Evolutionary conservation across 1,140 invertebrate genomes (phyloP).

Genomic region (Drosophila parvula): DNA sequence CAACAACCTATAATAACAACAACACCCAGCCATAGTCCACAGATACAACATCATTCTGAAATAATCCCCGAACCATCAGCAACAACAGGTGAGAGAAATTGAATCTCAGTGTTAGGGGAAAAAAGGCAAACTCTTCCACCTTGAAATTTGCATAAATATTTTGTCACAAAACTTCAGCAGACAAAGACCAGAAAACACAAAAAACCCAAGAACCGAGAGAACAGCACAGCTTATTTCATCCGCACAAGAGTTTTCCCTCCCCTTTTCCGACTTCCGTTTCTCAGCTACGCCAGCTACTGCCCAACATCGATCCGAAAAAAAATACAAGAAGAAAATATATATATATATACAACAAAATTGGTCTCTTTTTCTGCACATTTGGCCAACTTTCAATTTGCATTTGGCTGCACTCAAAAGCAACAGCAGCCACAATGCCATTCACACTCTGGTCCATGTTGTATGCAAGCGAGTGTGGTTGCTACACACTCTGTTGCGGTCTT

Average conservation of each 20-base stretch:
- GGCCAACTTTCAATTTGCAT: constrained; percentile 80
- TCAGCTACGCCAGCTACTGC: background rate
- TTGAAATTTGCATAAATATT: constrained; percentile 60
- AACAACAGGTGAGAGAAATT: constrained; percentile 42
- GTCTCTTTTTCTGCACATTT: constrained; percentile 65
- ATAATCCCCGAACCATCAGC: constrained; percentile 32
- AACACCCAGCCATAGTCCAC: constrained; percentile 56
- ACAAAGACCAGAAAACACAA: constrained; percentile 10
- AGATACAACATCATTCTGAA: constrained; percentile 52
- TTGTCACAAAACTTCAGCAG: constrained; percentile 43
- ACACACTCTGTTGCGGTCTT: constrained; percentile 2
- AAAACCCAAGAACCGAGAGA: background rate
- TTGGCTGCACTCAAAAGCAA: constrained; percentile 53
- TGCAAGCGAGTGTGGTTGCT: background rate
- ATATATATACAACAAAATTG: constrained; percentile 28
- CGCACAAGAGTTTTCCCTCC: constrained; percentile 1
- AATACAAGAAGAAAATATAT: background rate
- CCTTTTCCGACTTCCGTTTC: background rate
- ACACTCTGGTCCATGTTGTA: constrained; percentile 4
- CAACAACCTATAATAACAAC: constrained; percentile 45
- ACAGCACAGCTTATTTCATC: constrained; percentile 26
- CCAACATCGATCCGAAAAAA: constrained; percentile 34
- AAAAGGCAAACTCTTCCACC: background rate
- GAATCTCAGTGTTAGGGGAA: constrained; percentile 21
- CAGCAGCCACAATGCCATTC: constrained; percentile 34